A percentile compares a stretch with the other conserved stretches of the same genome.
These are phyloP conservation scores for Cotesia vestalis DNA, from an alignment of 1,140 invertebrate genomes.

Conservation along the genomic window DNA sequence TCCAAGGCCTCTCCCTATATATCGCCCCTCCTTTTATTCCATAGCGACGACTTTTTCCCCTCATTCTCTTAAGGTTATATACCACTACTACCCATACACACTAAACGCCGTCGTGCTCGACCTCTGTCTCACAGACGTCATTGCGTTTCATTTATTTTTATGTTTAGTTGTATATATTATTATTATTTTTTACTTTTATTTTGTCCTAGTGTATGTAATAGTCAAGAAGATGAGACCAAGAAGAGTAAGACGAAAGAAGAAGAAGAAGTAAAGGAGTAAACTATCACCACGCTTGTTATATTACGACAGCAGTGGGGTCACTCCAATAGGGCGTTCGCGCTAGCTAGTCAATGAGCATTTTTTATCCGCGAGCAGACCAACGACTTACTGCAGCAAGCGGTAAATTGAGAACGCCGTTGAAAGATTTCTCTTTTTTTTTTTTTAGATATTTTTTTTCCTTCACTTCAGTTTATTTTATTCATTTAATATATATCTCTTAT, in stretches of 20 bases:
- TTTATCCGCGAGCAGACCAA: conserved; percentile 5
- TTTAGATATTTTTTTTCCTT: not conserved
- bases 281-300: too few relatives aligned
- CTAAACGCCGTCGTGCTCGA: conserved; percentile 1
- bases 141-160: too few relatives aligned
- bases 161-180: conserved; percentile 31
- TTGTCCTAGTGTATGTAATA: conserved; percentile 19
- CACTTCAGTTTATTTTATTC: not conserved
- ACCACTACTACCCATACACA: too few relatives aligned
- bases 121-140: conserved; percentile 5
- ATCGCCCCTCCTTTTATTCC: conserved; percentile 31
- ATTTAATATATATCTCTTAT: too few relatives aligned
- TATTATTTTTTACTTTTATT: conserved; percentile 27
- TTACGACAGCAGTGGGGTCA: not conserved
- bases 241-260: too few relatives aligned
- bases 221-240: too few relatives aligned
- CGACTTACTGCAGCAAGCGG: not conserved
- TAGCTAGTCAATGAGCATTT: conserved; percentile 25
- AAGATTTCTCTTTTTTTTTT: conserved; percentile 10
- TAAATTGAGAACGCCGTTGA: conserved; percentile 10
- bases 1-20: conserved; percentile 18
- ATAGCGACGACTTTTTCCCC: conserved; percentile 27
- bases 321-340: conserved; percentile 31
- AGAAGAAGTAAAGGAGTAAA: too few relatives aligned
- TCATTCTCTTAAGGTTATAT: conserved; percentile 16